phyloP scores from a whole-genome alignment of 2,888 invertebrate species.

The Dusona sp. region DNA sequence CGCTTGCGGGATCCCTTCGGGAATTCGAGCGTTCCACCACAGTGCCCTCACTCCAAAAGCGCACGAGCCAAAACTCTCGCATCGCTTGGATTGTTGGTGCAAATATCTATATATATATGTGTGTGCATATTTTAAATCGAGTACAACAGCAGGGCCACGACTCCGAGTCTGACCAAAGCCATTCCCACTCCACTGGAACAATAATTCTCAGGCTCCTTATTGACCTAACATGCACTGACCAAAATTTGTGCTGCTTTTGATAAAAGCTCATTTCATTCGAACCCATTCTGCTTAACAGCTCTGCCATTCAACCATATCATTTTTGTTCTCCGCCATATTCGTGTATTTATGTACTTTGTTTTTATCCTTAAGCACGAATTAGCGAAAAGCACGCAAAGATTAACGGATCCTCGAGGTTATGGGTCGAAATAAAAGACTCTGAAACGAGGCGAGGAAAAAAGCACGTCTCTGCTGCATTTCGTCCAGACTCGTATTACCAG shows the following conservation, averaged over 20 bases:
- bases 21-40: constrained; percentile 63
- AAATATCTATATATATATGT: background rate
- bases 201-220: constrained; percentile 56
- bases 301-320: no score
- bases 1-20: constrained; percentile 63
- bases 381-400: background rate
- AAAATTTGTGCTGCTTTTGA: background rate
- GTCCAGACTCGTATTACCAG: background rate
- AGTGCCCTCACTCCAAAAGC: constrained; percentile 18
- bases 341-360: background rate
- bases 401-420: background rate
- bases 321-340: no score
- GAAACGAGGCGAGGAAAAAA: background rate
- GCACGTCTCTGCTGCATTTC: background rate
- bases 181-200: constrained; percentile 43
- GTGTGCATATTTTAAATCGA: constrained; percentile 15
- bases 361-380: background rate
- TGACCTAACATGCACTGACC: background rate
- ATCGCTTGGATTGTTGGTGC: background rate
- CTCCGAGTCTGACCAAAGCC: constrained; percentile 49
- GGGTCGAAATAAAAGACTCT: background rate
- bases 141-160: constrained; percentile 37
- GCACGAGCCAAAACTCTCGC: constrained; percentile 38
- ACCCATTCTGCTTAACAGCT: no score
- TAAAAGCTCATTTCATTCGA: no score